Evolutionary conservation across 2,888 invertebrate species (phyloP).

Genomic region (Microplitis manilae): DNA sequence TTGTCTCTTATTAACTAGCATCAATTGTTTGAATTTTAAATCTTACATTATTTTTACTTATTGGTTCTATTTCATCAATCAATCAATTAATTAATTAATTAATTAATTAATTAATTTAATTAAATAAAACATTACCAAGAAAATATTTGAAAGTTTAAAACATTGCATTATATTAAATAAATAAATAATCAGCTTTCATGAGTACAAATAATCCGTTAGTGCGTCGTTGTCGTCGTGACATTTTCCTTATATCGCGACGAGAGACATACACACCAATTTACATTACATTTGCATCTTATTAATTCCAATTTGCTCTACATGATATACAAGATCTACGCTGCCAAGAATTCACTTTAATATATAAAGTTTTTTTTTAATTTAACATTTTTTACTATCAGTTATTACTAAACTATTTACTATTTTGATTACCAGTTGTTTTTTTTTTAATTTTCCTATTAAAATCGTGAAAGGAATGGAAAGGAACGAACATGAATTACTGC

Average conservation of each 20-base stretch:
- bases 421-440: not conserved
- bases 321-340: constrained; percentile 3
- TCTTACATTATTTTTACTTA: too few relatives aligned
- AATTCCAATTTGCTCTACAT: constrained; percentile 34
- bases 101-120: not conserved
- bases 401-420: not conserved
- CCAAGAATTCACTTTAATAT: not conserved
- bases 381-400: not conserved
- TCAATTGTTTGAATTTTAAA: too few relatives aligned
- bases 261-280: constrained; percentile 34
- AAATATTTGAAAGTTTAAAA: constrained; percentile 25
- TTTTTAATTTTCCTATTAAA: not conserved
- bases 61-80: too few relatives aligned
- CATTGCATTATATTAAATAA: not conserved
- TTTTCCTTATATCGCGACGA: constrained; percentile 11
- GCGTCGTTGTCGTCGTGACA: constrained; percentile 20
- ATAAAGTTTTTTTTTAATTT: too few relatives aligned
- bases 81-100: not conserved
- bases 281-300: constrained; percentile 42
- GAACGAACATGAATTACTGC: not conserved
- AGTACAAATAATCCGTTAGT: constrained; percentile 31
- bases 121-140: constrained; percentile 16
- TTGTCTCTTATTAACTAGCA: too few relatives aligned
- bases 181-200: constrained; percentile 29
- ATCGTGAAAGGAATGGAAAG: not conserved